phyloP scores from a whole-genome alignment of 2,113 vertebrate genomes.

The Atlantisia rogersi region DNA sequence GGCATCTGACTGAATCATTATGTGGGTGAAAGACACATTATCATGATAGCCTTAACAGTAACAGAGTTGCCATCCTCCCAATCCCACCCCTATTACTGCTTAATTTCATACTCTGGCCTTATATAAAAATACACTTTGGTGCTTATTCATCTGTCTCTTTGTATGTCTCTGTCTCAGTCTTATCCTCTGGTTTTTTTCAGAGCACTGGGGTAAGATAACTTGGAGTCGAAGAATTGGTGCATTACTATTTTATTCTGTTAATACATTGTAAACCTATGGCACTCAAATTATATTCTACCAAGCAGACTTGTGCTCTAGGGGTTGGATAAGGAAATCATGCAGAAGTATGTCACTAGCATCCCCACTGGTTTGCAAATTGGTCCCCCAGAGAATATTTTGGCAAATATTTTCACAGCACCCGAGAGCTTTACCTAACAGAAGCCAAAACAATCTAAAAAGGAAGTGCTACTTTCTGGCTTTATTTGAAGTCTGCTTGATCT shows the following conservation, averaged over 20 bases:
- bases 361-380: not conserved
- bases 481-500: conserved; percentile 3
- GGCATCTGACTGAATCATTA: not conserved
- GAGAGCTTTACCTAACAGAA: not conserved
- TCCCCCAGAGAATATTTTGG: not conserved
- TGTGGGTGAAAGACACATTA: not conserved
- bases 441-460: not conserved
- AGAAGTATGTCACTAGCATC: not conserved
- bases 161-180: not conserved
- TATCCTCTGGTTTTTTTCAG: not conserved
- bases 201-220: not conserved
- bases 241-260: not conserved
- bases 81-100: not conserved
- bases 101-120: not conserved
- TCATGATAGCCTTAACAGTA: not conserved
- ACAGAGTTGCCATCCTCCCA: not conserved
- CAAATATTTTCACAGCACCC: not conserved
- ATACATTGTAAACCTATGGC: not conserved
- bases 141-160: not conserved
- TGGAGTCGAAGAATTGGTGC: not conserved
- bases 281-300: not conserved
- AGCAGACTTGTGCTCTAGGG: not conserved
- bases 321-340: not conserved
- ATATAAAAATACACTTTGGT: not conserved
- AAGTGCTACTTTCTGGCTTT: not conserved